These are phyloP conservation scores for Lepetodrilus schrolli DNA, from an alignment of 2,888 invertebrate species.

Conservation along the genomic window DNA sequence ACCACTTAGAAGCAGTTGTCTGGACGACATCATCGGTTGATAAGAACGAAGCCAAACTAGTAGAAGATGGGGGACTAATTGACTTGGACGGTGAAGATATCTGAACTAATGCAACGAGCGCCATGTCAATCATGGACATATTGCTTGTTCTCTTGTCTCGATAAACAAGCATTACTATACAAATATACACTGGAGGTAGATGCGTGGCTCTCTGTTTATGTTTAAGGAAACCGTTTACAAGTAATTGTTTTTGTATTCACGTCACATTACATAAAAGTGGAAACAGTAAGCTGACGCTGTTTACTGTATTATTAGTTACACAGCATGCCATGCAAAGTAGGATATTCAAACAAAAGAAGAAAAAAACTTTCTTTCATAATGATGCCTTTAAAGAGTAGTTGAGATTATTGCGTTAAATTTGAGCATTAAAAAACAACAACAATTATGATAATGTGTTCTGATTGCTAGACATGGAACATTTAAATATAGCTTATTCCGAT, in stretches of 20 bases:
- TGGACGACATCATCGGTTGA: background rate
- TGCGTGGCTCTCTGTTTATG: background rate
- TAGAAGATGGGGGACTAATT: background rate
- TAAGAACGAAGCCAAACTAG: background rate
- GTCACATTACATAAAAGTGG: background rate
- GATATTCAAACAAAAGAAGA: too few species aligned
- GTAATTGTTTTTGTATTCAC: background rate
- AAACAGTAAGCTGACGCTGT: too few species aligned
- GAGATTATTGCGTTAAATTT: too few species aligned
- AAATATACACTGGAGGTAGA: background rate
- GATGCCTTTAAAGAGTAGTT: too few species aligned
- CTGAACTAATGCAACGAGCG: background rate
- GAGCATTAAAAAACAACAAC: too few species aligned
- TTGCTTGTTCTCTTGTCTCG: background rate
- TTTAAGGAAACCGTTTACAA: background rate
- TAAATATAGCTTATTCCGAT: too few species aligned
- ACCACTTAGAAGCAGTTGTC: too few species aligned
- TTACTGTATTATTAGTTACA: too few species aligned
- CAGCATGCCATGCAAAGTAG: too few species aligned
- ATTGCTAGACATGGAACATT: too few species aligned
- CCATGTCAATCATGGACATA: constrained; percentile 7
- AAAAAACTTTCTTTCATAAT: too few species aligned
- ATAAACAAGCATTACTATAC: background rate
- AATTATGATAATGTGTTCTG: too few species aligned
- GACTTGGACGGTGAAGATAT: background rate